Evolutionary conservation across 2,113 vertebrate species (phyloP), one percentile per base, ranked within the genome.

Genomic region (Tachycineta bicolor): DNA sequence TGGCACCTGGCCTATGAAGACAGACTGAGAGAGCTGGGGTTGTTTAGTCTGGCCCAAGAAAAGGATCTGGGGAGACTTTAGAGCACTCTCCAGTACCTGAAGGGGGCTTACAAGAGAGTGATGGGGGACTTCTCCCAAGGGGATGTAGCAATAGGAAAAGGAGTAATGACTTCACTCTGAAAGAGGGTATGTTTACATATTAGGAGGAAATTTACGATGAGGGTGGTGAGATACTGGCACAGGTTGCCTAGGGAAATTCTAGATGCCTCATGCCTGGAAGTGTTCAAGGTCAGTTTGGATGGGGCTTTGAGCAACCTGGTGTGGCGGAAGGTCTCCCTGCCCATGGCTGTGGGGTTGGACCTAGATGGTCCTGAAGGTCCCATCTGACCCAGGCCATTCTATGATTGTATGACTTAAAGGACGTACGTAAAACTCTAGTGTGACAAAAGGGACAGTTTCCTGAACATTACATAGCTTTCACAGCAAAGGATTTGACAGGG

Each of bases 361-460:
- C 49, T 15, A 39, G 11, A n/a, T 69, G 43, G 55, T 50, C 39
- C 28, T 63, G 64, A 39, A 75, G 5, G 11, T 16, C 37, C 11
- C 20, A 26, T 69, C 13, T 15, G n/a, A 56, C 23, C 11, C 33
- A 81, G 24, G 26, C 11, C 8, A 50, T 39, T 50, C 63, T 31
- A 25, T 3, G 2, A 28, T 13, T 43, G 19, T 15, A 14, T 25
- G 31, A 89, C 59, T 77, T 64, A 84, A 82, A 80, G 24, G 18
- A 71, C 12, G 68, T 0, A 4, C 8, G 4, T 28, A 29, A 49
- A 81, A 83, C 0, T 1, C 17, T n/a, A 21, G 14, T 24, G 37
- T 46, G 74, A 68, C 12, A 93, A 82, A 87, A 12, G 5, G 23
- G 33, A 70, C 37, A 37, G 14, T 50, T 41, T 70, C 18, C 65